phyloP scores from a whole-genome alignment of 2,113 vertebrate genomes.

The Sinocyclocheilus anophthalmus region DNA sequence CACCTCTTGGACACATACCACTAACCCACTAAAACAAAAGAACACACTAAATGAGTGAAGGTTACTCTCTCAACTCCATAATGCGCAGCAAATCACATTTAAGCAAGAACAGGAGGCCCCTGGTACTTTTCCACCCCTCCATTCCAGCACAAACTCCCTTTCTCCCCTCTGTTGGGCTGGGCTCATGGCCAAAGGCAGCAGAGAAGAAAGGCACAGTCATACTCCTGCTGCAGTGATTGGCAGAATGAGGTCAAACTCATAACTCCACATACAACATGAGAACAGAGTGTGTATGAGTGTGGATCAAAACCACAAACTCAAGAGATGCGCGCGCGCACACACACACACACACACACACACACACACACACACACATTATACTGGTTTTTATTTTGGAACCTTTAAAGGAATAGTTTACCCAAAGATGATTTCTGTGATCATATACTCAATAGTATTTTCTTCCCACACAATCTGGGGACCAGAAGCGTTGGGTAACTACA shows the following conservation, averaged over 20 bases:
- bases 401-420: no score
- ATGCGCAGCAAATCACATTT: conserved; percentile 18
- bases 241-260: conserved; percentile 41
- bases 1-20: not conserved
- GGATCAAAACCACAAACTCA: conserved; percentile 8
- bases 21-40: conserved; percentile 3
- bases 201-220: conserved; percentile 57
- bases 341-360: not conserved
- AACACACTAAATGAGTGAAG: conserved; percentile 12
- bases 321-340: conserved; percentile 8
- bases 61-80: not conserved
- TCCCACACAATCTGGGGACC: no score
- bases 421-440: no score
- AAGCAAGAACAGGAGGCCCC: conserved; percentile 43
- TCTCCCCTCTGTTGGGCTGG: conserved; percentile 40
- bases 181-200: conserved; percentile 60
- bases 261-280: conserved; percentile 7
- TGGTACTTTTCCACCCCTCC: conserved; percentile 74
- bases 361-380: not conserved
- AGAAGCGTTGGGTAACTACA: no score
- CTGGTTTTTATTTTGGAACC: not conserved
- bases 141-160: conserved; percentile 57
- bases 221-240: conserved; percentile 29
- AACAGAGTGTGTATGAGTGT: not conserved
- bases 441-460: no score